phyloP scores from a whole-genome alignment of 2,113 vertebrate genomes.

The Heloderma charlesbogerti region DNA sequence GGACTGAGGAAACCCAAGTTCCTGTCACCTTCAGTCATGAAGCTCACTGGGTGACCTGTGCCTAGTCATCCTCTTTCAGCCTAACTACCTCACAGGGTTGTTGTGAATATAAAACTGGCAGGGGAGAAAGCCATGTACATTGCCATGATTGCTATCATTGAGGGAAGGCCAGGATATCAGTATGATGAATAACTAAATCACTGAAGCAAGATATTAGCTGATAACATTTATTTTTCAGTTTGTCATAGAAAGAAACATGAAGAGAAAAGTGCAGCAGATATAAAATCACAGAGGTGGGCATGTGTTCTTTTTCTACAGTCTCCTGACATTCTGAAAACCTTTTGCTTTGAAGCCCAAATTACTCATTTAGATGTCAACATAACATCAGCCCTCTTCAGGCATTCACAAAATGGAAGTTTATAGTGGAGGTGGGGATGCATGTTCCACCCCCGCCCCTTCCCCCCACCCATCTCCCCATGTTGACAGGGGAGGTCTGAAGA shows the following conservation, averaged over 20 bases:
- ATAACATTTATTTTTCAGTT: constrained; percentile 56
- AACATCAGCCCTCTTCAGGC: background rate
- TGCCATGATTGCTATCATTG: background rate
- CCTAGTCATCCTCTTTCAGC: background rate
- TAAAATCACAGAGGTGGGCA: constrained; percentile 58
- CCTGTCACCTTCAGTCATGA: background rate
- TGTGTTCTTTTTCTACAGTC: background rate
- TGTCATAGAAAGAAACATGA: constrained; percentile 36
- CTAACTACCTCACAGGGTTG: background rate
- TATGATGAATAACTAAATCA: constrained; percentile 2
- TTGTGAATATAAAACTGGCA: background rate
- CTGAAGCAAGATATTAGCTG: background rate
- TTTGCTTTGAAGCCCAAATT: background rate
- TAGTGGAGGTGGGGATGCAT: too few relatives aligned
- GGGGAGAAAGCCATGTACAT: background rate
- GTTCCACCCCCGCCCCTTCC: too few relatives aligned
- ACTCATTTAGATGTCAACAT: background rate
- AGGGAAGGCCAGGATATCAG: background rate
- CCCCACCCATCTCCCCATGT: too few relatives aligned
- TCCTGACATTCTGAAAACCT: constrained; percentile 8
- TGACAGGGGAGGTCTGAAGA: too few relatives aligned
- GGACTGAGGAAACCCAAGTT: background rate
- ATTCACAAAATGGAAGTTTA: too few relatives aligned
- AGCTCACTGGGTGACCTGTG: background rate
- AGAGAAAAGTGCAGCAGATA: constrained; percentile 49